Evolutionary conservation across 1,140 invertebrate genomes (phyloP).

Genomic region (Trichomalopsis sarcophagae): DNA sequence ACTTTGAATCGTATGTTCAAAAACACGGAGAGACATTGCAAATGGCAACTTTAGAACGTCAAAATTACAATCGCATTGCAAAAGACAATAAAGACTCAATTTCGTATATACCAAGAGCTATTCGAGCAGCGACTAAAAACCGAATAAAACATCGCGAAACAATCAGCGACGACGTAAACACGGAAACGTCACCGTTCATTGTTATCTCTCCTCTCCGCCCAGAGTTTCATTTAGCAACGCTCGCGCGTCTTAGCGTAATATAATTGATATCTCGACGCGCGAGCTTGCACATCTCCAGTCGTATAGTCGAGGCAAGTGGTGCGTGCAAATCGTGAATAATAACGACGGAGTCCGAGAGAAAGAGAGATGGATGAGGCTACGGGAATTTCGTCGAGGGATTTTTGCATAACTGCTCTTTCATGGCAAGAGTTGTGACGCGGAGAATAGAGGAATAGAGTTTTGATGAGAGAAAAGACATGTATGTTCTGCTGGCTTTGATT

Average conservation of each 20-base stretch:
- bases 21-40: too few species aligned
- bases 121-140: neutral
- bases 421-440: too few species aligned
- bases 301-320: neutral
- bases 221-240: slow-evolving; percentile 9
- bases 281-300: neutral
- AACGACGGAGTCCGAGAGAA: neutral
- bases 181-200: neutral
- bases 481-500: too few species aligned
- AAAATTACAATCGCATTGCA: too few species aligned
- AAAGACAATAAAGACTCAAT: too few species aligned
- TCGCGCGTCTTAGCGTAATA: slow-evolving; percentile 17
- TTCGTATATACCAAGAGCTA: too few species aligned
- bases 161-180: neutral
- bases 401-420: too few species aligned
- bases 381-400: neutral
- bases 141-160: neutral
- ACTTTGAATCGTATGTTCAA: too few species aligned
- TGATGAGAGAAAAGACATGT: too few species aligned
- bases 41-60: too few species aligned
- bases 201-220: neutral
- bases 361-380: neutral
- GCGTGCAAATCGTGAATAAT: slow-evolving; percentile 31
- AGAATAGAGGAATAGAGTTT: too few species aligned
- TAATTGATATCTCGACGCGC: slow-evolving; percentile 32